Base-by-base conservation (phyloP, 2,113 vertebrate genomes). In the Hydropotes inermis region DNA sequence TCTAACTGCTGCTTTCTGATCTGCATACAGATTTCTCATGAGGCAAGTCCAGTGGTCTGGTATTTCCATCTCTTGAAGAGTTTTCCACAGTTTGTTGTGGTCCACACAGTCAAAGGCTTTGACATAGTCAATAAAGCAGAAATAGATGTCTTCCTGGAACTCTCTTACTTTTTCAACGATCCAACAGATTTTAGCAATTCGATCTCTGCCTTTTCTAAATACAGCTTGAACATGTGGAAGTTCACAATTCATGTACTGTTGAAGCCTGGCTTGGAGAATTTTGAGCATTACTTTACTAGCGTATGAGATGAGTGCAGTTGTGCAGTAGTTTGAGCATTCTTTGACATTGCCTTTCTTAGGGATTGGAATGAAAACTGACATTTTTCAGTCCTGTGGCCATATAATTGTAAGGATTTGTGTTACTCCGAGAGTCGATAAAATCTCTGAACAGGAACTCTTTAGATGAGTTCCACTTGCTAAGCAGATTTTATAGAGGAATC, bases 341-440 rank as follows among this genome's bases (percentile, higher is more conserved):
- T 67, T 67, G 33, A 4, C 4, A 2, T 36, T 36, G 64, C 33
- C 64, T 21, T 67, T 67, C 33, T 67, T 36, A 21, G 9, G 64
- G 33, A 67, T 67, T 5, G 64, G 4, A 67, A 67, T 67, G 33
- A 67, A 67, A 67, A 67, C 64, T n/a, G 64, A 67, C 33, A n/a
- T 36, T 67, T 67, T 36, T n/a, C 33, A 36, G 64, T 43, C 30
- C 36, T 64, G 43, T 67, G 64, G 36, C 15, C 19, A 30, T 58
- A 47, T 90, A 84, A 58, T 89, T 95, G 39, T 33, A 84, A 90
- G 85, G 76, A 96, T 92, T 87, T 33, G n/a, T 89, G 45, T 82
- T 74, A 89, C 57, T 47, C 15, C 55, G 64, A 52, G 19, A 96
- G 28, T 57, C 54, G 54, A 57, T 90, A 45, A 88, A 88, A 94